These are phyloP conservation scores for Drosophila borealis DNA, from an alignment of 2,888 invertebrate species.

Conservation along the genomic window DNA sequence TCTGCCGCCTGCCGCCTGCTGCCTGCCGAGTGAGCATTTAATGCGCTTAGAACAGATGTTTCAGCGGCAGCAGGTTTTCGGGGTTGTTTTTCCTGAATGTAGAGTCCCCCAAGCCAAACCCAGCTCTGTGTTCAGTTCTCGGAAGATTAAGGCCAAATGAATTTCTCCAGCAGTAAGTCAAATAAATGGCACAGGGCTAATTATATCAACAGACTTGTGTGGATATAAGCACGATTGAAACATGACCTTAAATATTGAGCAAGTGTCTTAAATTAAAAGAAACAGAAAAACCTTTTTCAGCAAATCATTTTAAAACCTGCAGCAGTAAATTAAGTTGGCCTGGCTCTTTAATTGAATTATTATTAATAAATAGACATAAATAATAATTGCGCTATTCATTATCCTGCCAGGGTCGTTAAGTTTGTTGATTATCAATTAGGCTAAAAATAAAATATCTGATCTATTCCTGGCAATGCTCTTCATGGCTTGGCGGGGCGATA, in stretches of 20 bases:
- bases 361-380: too few relatives aligned
- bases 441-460: not conserved
- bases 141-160: conserved; percentile 28
- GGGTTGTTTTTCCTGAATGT: conserved; percentile 25
- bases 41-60: conserved; percentile 76
- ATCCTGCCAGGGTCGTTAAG: too few relatives aligned
- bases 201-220: conserved; percentile 15
- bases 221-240: conserved; percentile 14
- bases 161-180: conserved; percentile 38
- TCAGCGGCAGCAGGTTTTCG: conserved; percentile 33
- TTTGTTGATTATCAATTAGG: not conserved
- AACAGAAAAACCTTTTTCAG: not conserved
- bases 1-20: conserved; percentile 15
- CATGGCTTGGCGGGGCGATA: conserved; percentile 12
- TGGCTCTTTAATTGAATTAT: too few relatives aligned
- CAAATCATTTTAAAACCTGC: not conserved
- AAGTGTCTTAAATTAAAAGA: not conserved
- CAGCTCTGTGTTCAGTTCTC: not conserved
- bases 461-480: not conserved
- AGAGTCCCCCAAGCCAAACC: not conserved
- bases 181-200: conserved; percentile 31
- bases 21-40: conserved; percentile 54
- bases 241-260: not conserved
- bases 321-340: too few relatives aligned
- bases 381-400: too few relatives aligned